Percentiles rank a stretch among this genome's conserved stretches.
These are phyloP conservation scores for Chrysaora quinquecirrha DNA, from an alignment of 30 jellyfish, hydroid and myxozoan species.

Conservation along the genomic window DNA sequence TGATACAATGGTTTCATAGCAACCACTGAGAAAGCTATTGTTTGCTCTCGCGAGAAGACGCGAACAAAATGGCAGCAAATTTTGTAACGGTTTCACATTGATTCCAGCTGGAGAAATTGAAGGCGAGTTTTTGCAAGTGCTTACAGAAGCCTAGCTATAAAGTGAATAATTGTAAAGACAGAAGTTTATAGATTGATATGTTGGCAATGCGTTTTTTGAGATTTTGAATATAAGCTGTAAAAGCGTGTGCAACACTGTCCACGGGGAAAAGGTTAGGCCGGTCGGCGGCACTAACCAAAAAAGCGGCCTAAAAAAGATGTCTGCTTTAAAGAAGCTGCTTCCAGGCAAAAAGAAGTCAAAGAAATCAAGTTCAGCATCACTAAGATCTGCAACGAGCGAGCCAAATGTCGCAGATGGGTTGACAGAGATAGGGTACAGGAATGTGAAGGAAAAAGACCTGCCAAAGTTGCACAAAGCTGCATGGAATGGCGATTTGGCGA, in stretches of 20 bases:
- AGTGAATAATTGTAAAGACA: too few species aligned
- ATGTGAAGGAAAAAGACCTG: conserved; percentile 79
- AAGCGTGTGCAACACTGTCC: too few species aligned
- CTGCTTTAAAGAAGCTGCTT: conserved; percentile 72
- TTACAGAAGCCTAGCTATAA: too few species aligned
- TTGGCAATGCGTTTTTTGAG: too few species aligned
- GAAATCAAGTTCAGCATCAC: conserved; percentile 57
- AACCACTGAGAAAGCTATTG: neutral
- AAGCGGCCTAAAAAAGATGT: conserved; percentile 49
- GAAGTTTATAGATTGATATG: too few species aligned
- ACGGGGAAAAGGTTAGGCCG: too few species aligned
- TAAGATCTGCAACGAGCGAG: conserved; percentile 60
- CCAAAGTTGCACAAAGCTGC: conserved; percentile 90
- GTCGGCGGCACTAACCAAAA: too few species aligned
- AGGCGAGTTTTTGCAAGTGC: too few species aligned
- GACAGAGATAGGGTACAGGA: conserved; percentile 60
- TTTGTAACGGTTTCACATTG: neutral
- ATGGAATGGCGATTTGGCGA: conserved; percentile 87
- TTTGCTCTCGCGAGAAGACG: neutral
- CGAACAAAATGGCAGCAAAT: neutral
- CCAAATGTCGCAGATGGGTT: conserved; percentile 55
- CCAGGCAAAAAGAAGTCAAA: conserved; percentile 71
- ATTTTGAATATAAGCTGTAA: too few species aligned
- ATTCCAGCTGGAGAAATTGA: too few species aligned
- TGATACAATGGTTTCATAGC: neutral